A percentile compares a stretch with the other conserved stretches of the same genome.
Conservation (phyloP, 2,113 vertebrate genomes). For the Athene noctua region DNA sequence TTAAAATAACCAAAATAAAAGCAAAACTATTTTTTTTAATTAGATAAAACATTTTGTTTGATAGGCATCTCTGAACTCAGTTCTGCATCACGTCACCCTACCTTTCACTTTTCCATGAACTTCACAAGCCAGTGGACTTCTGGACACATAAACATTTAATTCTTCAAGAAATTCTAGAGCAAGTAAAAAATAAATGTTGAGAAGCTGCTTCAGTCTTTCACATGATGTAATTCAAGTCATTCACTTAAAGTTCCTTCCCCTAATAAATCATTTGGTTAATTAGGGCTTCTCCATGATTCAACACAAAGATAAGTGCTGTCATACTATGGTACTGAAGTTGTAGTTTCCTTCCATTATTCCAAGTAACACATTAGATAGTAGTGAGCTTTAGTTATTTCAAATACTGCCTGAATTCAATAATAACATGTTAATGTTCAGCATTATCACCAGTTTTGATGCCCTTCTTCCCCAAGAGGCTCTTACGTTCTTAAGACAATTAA, state of each 20-base stretch:
- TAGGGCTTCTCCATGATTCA: not conserved
- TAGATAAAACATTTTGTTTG: not conserved
- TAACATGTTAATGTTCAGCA: not conserved
- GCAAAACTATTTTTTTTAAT: not conserved
- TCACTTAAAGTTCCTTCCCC: not conserved
- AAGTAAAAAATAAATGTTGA: not conserved
- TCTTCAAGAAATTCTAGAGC: not conserved
- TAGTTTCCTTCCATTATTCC: not conserved
- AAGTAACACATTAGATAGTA: not conserved
- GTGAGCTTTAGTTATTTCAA: not conserved
- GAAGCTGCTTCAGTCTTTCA: not conserved
- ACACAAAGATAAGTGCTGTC: not conserved
- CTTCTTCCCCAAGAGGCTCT: not conserved
- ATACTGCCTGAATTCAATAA: not conserved
- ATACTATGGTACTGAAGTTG: not conserved
- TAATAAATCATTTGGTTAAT: conserved; percentile 1
- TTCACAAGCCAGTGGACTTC: not conserved
- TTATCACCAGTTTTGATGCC: not conserved
- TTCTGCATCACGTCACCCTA: not conserved
- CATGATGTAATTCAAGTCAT: not conserved
- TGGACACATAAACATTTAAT: not conserved
- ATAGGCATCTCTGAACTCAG: not conserved
- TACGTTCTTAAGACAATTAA: not conserved
- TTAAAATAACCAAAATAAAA: not conserved
- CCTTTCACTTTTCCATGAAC: not conserved